Percentiles rank a stretch among this genome's conserved stretches.
phyloP scores from a whole-genome alignment of 2,113 vertebrate genomes.

The Otus sunia region DNA sequence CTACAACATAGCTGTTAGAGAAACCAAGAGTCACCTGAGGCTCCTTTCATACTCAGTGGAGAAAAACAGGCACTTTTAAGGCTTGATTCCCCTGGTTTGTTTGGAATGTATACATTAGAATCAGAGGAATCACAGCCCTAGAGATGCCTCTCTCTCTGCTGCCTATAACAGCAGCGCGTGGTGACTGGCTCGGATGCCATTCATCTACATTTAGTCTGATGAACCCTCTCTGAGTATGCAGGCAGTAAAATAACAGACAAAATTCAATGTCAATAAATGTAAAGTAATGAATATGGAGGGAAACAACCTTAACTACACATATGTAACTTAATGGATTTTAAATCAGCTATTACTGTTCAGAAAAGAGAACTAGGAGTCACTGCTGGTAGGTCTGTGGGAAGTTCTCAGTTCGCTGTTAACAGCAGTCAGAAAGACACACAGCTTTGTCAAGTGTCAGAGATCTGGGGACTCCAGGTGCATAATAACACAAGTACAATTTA shows the following conservation, averaged over 20 bases:
- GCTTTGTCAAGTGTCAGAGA: background rate
- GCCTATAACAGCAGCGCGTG: background rate
- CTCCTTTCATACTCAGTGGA: background rate
- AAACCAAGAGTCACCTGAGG: background rate
- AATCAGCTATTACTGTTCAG: background rate
- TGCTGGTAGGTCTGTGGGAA: background rate
- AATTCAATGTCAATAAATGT: conserved; percentile 11
- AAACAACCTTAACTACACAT: background rate
- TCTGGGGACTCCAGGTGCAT: background rate
- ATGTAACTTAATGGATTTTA: conserved; percentile 20
- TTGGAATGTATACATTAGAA: background rate
- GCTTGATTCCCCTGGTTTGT: background rate
- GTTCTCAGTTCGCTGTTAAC: background rate
- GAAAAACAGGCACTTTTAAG: background rate
- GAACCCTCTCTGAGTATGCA: background rate
- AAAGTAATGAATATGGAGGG: background rate
- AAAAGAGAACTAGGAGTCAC: background rate
- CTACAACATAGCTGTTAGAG: background rate
- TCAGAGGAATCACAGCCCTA: background rate
- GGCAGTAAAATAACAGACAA: conserved; percentile 1
- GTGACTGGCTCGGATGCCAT: background rate
- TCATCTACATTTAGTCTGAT: background rate
- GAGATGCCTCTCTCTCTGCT: background rate
- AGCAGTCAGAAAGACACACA: background rate
- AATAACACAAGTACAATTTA: background rate